Percentiles rank a stretch among this genome's conserved stretches.
Evolutionary conservation across 2,797 vertebrate species (phyloP).

Genomic region (Scyliorhinus canicula): DNA sequence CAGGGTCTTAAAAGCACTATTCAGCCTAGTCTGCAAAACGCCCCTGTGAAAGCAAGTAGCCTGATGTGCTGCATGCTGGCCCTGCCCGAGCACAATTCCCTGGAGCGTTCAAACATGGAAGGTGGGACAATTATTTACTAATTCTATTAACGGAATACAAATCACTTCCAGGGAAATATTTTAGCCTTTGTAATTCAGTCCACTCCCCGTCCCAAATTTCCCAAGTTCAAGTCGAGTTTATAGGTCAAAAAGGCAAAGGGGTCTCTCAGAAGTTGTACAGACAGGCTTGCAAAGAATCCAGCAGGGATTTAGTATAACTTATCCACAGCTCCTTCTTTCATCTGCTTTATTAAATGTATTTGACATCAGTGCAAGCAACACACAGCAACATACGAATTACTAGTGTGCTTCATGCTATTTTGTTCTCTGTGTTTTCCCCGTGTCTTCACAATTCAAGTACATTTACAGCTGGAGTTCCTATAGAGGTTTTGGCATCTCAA

Average conservation of each 20-base stretch:
- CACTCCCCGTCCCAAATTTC: slow-evolving; percentile 42
- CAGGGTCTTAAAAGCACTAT: background rate
- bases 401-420: background rate
- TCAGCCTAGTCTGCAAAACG: slow-evolving; percentile 58
- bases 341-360: slow-evolving; percentile 49
- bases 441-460: background rate
- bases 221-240: slow-evolving; percentile 73
- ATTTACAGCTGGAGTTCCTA: slow-evolving; percentile 58
- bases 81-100: slow-evolving; percentile 41
- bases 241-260: slow-evolving; percentile 74
- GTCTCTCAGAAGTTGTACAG: slow-evolving; percentile 70
- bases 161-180: slow-evolving; percentile 46
- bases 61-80: slow-evolving; percentile 46
- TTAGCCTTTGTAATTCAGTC: slow-evolving; percentile 39
- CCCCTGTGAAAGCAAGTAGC: slow-evolving; percentile 53
- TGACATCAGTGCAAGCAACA: slow-evolving; percentile 39
- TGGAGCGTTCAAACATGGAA: slow-evolving; percentile 53
- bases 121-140: slow-evolving; percentile 67
- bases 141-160: slow-evolving; percentile 63
- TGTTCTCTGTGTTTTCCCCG: slow-evolving; percentile 44
- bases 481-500: slow-evolving; percentile 52
- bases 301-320: slow-evolving; percentile 58
- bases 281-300: slow-evolving; percentile 61
- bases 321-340: slow-evolving; percentile 55
- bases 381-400: fast-evolving